Evolutionary conservation across 2,888 invertebrate species (phyloP), one percentile per base, ranked within the genome.

Genomic region (Brachycybe producta): DNA sequence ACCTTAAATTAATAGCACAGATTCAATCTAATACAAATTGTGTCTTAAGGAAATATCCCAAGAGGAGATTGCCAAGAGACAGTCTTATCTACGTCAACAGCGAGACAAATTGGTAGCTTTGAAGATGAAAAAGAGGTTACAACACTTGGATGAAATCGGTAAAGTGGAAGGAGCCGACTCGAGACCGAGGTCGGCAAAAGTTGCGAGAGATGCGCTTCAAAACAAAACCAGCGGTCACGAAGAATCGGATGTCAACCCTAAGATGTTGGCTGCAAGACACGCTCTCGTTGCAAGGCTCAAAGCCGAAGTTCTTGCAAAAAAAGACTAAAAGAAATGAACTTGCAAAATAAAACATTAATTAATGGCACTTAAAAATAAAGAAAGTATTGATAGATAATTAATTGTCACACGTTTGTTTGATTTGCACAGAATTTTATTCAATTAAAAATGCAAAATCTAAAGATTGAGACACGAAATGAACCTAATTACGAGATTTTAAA

Each of bases 91-190:
- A 51, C 78, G 83, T 48, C 79, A 83, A 53, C 92, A 94, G 64
- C 75, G 94, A 23, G 94, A 94, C 67, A 88, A 91, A 64, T 73
- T 95, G 47, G 73, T 94, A 38, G 84, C 84, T 19, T 70, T 92
- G 62, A 95, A 94, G 68, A 85, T 84, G 62, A 81, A 84, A 64
- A 88, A 84, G 21, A 75, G 94, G 19, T 82, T 84, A 62, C 81
- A 82, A 58, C 79, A 84, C 15, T 23, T 32, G 32, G 32, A 45
- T 32, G 23, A 45, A 45, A 32, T 45, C 19, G 32, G 34, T n/a
- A 28, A 32, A 13, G 21, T 19, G n/a, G 15, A 15, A 43, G 21
- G 23, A 13, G 21, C 34, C 4, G 17, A 21, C 19, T 19, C 30
- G 34, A 23, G 45, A 13, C 45, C 45, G 11, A 45, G 28, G 15